These are phyloP conservation scores for Centruroides sculpturatus DNA, from an alignment of 1,140 invertebrate species.

Conservation along the genomic window DNA sequence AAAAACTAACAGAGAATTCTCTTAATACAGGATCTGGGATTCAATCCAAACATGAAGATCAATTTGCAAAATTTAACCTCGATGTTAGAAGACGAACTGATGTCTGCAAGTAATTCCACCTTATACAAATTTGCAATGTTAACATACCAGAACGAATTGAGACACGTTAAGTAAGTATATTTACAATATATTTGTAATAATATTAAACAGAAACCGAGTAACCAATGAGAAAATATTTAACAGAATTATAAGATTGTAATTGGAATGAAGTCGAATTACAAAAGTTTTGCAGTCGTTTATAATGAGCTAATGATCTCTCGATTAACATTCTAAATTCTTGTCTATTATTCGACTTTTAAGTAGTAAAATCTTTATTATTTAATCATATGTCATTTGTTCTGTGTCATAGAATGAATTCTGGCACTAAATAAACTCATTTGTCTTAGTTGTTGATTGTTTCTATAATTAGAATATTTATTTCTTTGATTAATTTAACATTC, in stretches of 20 bases:
- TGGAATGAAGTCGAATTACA: background rate
- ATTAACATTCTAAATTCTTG: background rate
- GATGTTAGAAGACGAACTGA: conserved; percentile 56
- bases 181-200: background rate
- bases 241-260: background rate
- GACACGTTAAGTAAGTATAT: conserved; percentile 26
- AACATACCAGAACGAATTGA: conserved; percentile 30
- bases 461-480: no score
- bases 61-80: conserved; percentile 50
- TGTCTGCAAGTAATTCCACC: conserved; percentile 32
- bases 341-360: background rate
- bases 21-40: conserved; percentile 43
- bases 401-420: no score
- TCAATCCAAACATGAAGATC: conserved; percentile 41
- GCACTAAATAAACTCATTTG: no score
- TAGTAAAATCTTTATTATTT: no score
- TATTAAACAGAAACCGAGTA: background rate
- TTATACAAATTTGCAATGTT: conserved; percentile 25
- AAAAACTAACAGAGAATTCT: conserved; percentile 17
- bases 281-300: background rate
- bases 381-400: no score
- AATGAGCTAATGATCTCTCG: background rate
- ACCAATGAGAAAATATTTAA: background rate
- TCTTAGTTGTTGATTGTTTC: no score
- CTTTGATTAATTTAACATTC: no score